Conservation (phyloP, 1,140 invertebrate species). For the Bombus soroeensis region DNA sequence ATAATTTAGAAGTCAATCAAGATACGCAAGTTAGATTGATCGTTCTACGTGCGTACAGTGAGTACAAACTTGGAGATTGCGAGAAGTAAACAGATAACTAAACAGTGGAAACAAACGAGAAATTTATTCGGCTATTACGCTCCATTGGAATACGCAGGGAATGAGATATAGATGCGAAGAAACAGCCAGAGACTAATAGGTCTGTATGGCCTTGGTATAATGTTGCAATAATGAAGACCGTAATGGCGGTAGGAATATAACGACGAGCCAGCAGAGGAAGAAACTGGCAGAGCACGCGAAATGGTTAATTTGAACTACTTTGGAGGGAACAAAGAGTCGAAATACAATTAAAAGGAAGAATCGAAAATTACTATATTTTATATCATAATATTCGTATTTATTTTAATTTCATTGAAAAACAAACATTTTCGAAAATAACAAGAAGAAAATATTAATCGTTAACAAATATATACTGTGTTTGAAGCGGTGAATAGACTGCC, state of each 20-base stretch:
- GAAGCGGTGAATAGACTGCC: background rate
- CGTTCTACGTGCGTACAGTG: background rate
- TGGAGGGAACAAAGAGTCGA: background rate
- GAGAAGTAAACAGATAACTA: conserved; percentile 22
- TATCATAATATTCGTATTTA: background rate
- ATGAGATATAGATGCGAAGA: background rate
- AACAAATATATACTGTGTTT: background rate
- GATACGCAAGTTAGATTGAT: background rate
- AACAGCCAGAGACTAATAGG: background rate
- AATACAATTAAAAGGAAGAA: background rate
- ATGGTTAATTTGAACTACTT: background rate
- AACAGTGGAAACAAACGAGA: background rate
- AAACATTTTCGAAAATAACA: background rate
- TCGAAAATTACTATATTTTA: background rate
- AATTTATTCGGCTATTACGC: conserved; percentile 10
- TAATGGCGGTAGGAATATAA: background rate
- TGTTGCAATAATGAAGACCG: background rate
- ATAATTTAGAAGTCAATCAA: background rate
- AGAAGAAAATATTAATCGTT: background rate
- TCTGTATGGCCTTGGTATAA: background rate
- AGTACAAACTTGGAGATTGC: background rate
- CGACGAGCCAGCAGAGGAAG: background rate
- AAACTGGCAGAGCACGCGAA: no score
- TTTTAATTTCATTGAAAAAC: background rate
- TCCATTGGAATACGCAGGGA: no score